phyloP scores from a whole-genome alignment of 1,140 invertebrate species.

The Ladona fulva region DNA sequence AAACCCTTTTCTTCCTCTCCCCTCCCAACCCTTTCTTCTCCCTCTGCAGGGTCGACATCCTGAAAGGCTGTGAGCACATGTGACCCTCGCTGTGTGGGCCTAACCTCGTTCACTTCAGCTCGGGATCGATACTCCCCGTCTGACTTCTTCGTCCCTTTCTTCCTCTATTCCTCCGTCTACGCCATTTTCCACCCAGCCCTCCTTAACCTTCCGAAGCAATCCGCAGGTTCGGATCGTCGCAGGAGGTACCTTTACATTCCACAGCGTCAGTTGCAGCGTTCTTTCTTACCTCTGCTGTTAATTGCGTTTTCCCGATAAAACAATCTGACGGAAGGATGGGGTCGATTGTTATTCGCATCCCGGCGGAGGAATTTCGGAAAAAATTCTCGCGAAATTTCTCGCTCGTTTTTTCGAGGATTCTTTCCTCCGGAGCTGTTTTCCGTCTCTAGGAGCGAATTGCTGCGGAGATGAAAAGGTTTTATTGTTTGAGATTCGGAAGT shows the following conservation, averaged over 20 bases:
- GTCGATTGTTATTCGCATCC: no score
- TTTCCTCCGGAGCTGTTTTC: no score
- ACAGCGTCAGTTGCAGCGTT: background rate
- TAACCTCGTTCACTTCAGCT: background rate
- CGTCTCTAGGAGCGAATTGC: no score
- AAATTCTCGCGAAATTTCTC: no score
- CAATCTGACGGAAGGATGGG: no score
- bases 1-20: background rate
- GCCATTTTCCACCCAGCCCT: background rate
- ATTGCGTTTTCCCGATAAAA: background rate
- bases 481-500: no score
- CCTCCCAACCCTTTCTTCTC: background rate
- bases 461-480: no score
- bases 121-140: background rate
- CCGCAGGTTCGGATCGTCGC: no score
- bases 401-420: no score
- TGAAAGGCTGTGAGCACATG: background rate
- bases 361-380: no score
- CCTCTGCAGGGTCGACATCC: conserved; percentile 1
- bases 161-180: background rate
- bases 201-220: no score
- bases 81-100: background rate
- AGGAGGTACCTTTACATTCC: background rate
- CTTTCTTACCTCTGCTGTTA: background rate
- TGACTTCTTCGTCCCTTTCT: background rate